phyloP scores from a whole-genome alignment of 2,888 invertebrate genomes.

The Drosophila monieri region DNA sequence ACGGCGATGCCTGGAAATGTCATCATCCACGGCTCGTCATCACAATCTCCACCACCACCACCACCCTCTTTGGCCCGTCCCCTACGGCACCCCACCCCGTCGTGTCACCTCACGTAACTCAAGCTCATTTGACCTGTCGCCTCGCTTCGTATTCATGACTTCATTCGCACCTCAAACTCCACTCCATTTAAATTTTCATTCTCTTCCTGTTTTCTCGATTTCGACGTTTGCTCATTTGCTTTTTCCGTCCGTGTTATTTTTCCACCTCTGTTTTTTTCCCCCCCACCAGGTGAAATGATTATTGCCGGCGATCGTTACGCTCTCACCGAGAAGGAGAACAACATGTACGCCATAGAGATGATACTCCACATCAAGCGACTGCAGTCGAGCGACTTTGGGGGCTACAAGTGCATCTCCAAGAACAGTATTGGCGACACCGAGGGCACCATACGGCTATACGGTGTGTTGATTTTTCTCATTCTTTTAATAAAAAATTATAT shows the following conservation, averaged over 20 bases:
- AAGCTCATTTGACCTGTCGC: constrained; percentile 37
- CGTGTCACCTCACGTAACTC: constrained; percentile 29
- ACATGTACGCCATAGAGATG: constrained; percentile 94
- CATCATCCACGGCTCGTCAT: constrained; percentile 44
- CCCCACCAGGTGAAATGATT: constrained; percentile 93
- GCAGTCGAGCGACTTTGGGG: constrained; percentile 91
- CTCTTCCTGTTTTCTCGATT: not conserved
- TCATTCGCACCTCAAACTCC: constrained; percentile 35
- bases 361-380: constrained; percentile 90
- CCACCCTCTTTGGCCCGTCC: not conserved
- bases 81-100: constrained; percentile 1
- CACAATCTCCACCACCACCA: not conserved
- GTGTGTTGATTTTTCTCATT: constrained; percentile 86
- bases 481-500: not conserved
- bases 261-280: constrained; percentile 40
- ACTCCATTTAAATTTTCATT: not conserved
- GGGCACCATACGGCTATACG: constrained; percentile 94
- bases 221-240: constrained; percentile 23
- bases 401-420: constrained; percentile 96
- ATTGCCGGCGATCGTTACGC: constrained; percentile 93
- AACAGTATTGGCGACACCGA: constrained; percentile 96
- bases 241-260: constrained; percentile 21
- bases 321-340: constrained; percentile 91
- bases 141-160: constrained; percentile 49
- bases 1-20: constrained; percentile 42